Evolutionary conservation across 2,113 vertebrate species (phyloP), one percentile per base, ranked within the genome.

Genomic region (Passer montanus): DNA sequence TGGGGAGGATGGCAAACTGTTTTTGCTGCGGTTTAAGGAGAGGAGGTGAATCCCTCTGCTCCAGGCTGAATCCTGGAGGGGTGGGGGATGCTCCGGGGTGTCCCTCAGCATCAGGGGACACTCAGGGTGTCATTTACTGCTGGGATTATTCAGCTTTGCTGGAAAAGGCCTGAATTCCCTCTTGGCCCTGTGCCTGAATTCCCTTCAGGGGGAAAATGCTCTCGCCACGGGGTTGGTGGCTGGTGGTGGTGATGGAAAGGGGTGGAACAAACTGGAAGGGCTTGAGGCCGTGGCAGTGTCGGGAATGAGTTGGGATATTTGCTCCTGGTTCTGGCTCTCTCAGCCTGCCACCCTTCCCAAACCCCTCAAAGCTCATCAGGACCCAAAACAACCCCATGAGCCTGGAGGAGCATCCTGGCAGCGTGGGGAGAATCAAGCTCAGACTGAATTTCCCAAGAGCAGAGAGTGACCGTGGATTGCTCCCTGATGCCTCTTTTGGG

Each of bases 1-100:
- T 22, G 80, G 83, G 80, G 73, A 68, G 1, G 9, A 20, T 8
- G 47, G 59, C 47, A 17, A 69, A 17, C 6, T n/a, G 55, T 60
- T 73, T 14, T 8, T 0, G 5, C 44, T 41, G 67, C 31, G 26
- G 72, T 30, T 60, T 14, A 13, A 67, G 68, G 72, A 52, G 15
- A 22, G 39, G 72, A 66, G 74, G 41, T 15, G 46, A 31, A 67
- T 14, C 58, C 47, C 21, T 35, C 67, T 8, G 27, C 3, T 24
- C 30, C 9, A 37, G 56, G 62, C 12, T 55, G 55, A 66, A 35
- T 66, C 47, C 69, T 9, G 35, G 30, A n/a, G 73, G n/a, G 0
- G 0, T 11, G 3, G 4, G 52, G 43, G 43, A 49, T 12, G 11
- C 10, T 43, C 55, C 0, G 0, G 24, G 2, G 8, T 5, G 58